phyloP scores from a whole-genome alignment of 2,113 vertebrate genomes.

The Myotis davidii region DNA sequence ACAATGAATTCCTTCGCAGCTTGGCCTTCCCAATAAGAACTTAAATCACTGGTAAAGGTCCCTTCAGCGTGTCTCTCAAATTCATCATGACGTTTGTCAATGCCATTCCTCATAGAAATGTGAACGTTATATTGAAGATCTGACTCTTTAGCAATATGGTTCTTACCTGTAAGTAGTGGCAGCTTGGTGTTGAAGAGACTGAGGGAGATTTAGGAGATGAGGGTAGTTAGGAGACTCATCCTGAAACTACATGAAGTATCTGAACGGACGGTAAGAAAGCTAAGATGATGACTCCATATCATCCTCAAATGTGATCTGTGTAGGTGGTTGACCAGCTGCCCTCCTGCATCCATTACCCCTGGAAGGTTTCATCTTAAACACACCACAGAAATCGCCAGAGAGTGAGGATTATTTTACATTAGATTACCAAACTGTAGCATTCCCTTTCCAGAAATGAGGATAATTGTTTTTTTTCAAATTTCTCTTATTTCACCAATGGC shows the following conservation, averaged over 20 bases:
- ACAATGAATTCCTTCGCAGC: slow-evolving; percentile 97
- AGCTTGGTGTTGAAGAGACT: not conserved
- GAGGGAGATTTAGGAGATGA: not conserved
- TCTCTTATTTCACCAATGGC: not conserved
- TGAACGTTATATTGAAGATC: slow-evolving; percentile 41
- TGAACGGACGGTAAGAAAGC: not conserved
- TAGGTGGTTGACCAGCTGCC: not conserved
- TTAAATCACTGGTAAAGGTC: slow-evolving; percentile 96
- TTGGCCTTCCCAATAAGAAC: slow-evolving; percentile 95
- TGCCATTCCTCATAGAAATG: slow-evolving; percentile 86
- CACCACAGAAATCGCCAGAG: not conserved
- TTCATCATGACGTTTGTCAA: slow-evolving; percentile 91
- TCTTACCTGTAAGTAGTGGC: slow-evolving; percentile 45
- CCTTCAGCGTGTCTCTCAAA: slow-evolving; percentile 93
- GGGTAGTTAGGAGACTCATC: not conserved
- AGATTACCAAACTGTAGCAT: not conserved
- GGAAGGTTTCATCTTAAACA: not conserved
- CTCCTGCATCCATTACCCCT: not conserved
- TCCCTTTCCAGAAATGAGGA: not conserved
- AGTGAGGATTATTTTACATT: not conserved
- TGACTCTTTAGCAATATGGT: slow-evolving; percentile 49
- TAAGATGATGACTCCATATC: not conserved
- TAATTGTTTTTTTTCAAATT: not conserved
- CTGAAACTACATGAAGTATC: not conserved
- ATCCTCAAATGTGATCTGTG: not conserved